These are phyloP conservation scores for Hippocampus comes DNA, from an alignment of 2,113 vertebrate species.

Conservation along the genomic window DNA sequence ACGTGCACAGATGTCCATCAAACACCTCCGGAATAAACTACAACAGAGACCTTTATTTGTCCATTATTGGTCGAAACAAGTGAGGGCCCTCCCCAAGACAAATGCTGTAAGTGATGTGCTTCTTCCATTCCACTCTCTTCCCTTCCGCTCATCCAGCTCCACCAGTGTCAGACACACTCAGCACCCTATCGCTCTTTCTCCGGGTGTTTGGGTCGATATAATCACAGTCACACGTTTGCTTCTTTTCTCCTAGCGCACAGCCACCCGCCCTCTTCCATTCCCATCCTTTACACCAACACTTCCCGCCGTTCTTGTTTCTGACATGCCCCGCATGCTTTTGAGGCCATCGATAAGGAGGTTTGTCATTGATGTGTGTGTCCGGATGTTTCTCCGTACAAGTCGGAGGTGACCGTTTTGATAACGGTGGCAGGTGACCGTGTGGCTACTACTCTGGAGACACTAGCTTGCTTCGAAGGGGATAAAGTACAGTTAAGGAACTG, in stretches of 20 bases:
- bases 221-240: slow-evolving; percentile 27
- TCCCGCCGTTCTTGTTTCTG: slow-evolving; percentile 21
- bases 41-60: background rate
- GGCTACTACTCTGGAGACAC: too few relatives aligned
- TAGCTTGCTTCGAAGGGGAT: slow-evolving; percentile 5
- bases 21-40: background rate
- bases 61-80: slow-evolving; percentile 37
- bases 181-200: slow-evolving; percentile 7
- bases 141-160: slow-evolving; percentile 23
- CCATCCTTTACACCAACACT: too few relatives aligned
- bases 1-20: background rate
- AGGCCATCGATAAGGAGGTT: slow-evolving; percentile 44
- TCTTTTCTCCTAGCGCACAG: background rate
- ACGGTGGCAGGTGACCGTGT: slow-evolving; percentile 17
- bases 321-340: slow-evolving; percentile 24
- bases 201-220: slow-evolving; percentile 23
- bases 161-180: slow-evolving; percentile 49
- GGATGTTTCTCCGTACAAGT: slow-evolving; percentile 43
- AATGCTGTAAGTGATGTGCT: slow-evolving; percentile 25
- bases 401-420: slow-evolving; percentile 54
- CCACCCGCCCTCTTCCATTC: background rate
- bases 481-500: slow-evolving; percentile 25
- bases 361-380: slow-evolving; percentile 54
- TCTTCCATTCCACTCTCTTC: slow-evolving; percentile 22
- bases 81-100: slow-evolving; percentile 25